Conservation (phyloP, 2,113 vertebrate species). For the Platichthys stellatus region DNA sequence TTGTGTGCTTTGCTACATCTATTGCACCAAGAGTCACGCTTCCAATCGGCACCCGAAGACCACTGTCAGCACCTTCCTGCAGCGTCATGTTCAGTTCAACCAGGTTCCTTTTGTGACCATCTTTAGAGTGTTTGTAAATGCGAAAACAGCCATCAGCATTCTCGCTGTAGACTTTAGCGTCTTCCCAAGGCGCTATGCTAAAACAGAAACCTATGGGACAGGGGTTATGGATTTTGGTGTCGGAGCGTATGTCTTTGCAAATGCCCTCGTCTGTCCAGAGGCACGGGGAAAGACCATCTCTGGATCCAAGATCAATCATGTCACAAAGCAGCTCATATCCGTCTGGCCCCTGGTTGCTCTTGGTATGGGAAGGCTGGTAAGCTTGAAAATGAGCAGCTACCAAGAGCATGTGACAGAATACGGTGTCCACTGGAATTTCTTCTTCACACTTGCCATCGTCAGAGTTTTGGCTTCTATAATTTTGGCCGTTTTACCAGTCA, state of each 20-base stretch:
- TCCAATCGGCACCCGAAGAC: constrained; percentile 47
- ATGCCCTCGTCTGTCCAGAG: constrained; percentile 91
- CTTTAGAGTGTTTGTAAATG: constrained; percentile 89
- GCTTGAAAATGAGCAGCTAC: constrained; percentile 89
- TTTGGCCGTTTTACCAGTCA: constrained; percentile 81
- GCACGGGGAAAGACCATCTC: constrained; percentile 78
- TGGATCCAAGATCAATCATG: constrained; percentile 65
- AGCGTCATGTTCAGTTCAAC: constrained; percentile 76
- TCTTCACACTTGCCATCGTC: constrained; percentile 91
- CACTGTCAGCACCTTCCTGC: constrained; percentile 79
- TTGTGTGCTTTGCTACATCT: constrained; percentile 77
- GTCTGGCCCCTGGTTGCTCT: constrained; percentile 89
- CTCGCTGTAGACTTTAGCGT: constrained; percentile 94
- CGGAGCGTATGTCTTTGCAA: constrained; percentile 90
- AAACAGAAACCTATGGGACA: constrained; percentile 94
- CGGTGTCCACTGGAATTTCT: constrained; percentile 98
- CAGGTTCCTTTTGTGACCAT: constrained; percentile 86
- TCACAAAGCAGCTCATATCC: constrained; percentile 84
- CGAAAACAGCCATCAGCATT: constrained; percentile 91
- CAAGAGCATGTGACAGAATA: constrained; percentile 94
- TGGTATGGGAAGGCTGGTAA: constrained; percentile 85
- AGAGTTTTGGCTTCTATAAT: constrained; percentile 87
- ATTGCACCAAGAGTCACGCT: constrained; percentile 52
- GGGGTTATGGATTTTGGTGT: constrained; percentile 96
- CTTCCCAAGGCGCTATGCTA: constrained; percentile 92